Base-by-base conservation (phyloP, 1,140 invertebrate genomes). In the Chymomyza costata region DNA sequence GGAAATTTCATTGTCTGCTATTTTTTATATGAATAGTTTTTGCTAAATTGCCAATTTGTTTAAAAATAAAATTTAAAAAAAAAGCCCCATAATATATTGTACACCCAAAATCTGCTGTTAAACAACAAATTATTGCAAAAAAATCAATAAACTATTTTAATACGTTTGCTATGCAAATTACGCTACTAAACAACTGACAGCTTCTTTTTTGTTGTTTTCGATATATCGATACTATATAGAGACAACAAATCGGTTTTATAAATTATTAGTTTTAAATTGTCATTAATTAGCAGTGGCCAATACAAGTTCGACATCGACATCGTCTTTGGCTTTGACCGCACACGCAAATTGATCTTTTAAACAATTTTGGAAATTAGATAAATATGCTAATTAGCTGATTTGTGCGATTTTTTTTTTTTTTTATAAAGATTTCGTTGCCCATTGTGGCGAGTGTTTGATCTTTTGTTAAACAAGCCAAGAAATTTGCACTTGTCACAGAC, bases 181-280 rank as follows among this genome's bases (percentile, higher is more conserved):
- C 35, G 35, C 35, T n/a, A n/a, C n/a, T n/a, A n/a, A n/a, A n/a
- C n/a, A n/a, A n/a, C 10, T 10, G 25, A 28, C 5, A n/a, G n/a
- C n/a, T n/a, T n/a, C n/a, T n/a, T n/a, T n/a, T 25, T 34, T 34
- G 32, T 34, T 3, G 32, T 3, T 17, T 39, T 43, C 14, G 46
- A 2, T 35, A 1, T 34, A 14, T 15, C 19, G 49, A 48, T 48
- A 25, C 44, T 50, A 16, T 31, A 46, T 11, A 35, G 32, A 30
- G 31, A 44, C 30, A 30, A 25, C 58, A 63, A 80, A 81, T 69
- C 60, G 73, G 73, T 78, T 78, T 78, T 62, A 73, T 80, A 80
- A 80, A 59, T 81, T 80, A 80, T 80, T 81, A 73, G 60, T 73
- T 68, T 68, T 80, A 80, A 80, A 81, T 68, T 56, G 73, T 54